Evolutionary conservation across 2,888 invertebrate species (phyloP), one percentile per base, ranked within the genome.

Genomic region (Steromphala cineraria): DNA sequence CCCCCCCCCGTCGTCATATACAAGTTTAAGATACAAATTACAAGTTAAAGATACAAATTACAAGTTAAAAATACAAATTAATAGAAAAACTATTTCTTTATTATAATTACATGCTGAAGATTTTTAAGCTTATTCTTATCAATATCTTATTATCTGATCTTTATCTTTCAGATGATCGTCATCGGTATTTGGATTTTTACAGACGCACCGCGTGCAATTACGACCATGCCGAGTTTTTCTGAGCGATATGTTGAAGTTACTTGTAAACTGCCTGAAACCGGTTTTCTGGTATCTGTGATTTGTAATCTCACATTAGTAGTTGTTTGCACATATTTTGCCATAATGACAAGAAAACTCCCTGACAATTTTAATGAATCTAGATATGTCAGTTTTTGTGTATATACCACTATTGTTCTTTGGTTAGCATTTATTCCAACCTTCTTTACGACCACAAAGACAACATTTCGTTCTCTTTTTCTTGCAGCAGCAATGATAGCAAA

Each of bases 331-430:
- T 87, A 84, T 77, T 87, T 89, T 81, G 89, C 89, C 52, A 84
- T 89, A 77, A 88, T 85, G 74, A 87, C 89, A 8, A 83, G 90
- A 3, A 81, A 77, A 24, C 82, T 90, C 19, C 90, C 90, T 8
- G 87, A 89, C 80, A 89, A 89, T 81, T 90, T 86, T 84, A 90
- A 90, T 85, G 90, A 90, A 78, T 88, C 89, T 1, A 85, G 87
- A 62, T 89, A 87, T 80, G 90, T 89, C 55, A 82, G 85, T 4
- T 82, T 90, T 56, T 89, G 86, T 67, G 87, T 90, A 4, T 90
- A 88, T 83, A 88, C 89, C 8, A 89, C 89, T 21, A 79, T 88
- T 17, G 84, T 90, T 21, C 86, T 90, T 53, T 89, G 89, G 89
- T 75, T 89, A n/a, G 88, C 87, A n/a, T 89, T 90, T 81, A 78